Conservation (phyloP, 2,113 vertebrate species). For the Tragelaphus strepsiceros region DNA sequence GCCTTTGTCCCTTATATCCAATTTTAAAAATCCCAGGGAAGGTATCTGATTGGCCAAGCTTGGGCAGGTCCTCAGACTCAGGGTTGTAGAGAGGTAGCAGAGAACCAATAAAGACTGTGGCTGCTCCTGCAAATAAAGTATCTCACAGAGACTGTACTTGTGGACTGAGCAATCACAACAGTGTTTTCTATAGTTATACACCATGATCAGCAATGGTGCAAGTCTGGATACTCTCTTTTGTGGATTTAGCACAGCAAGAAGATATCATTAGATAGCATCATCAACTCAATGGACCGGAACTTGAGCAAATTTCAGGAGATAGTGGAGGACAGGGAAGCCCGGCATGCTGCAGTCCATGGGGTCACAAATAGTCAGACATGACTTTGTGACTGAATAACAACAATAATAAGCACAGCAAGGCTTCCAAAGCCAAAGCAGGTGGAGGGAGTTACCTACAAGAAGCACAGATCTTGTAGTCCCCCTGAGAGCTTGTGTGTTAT, state of each 20-base stretch:
- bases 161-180: background rate
- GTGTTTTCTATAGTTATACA: background rate
- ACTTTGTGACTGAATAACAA: background rate
- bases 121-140: background rate
- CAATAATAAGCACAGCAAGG: background rate
- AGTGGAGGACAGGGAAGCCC: background rate
- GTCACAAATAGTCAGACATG: background rate
- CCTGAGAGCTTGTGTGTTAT: background rate
- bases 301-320: background rate
- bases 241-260: background rate
- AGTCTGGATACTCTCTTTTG: background rate
- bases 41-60: background rate
- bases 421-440: background rate
- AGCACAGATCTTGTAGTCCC: background rate
- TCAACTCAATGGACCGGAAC: background rate
- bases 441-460: background rate
- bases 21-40: background rate
- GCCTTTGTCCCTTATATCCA: background rate
- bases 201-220: background rate
- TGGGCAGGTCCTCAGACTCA: background rate
- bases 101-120: background rate
- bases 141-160: background rate
- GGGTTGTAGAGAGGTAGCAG: background rate
- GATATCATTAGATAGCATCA: background rate
- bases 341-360: background rate